Conservation (phyloP, 2,888 invertebrate species). For the Lithophane socia region DNA sequence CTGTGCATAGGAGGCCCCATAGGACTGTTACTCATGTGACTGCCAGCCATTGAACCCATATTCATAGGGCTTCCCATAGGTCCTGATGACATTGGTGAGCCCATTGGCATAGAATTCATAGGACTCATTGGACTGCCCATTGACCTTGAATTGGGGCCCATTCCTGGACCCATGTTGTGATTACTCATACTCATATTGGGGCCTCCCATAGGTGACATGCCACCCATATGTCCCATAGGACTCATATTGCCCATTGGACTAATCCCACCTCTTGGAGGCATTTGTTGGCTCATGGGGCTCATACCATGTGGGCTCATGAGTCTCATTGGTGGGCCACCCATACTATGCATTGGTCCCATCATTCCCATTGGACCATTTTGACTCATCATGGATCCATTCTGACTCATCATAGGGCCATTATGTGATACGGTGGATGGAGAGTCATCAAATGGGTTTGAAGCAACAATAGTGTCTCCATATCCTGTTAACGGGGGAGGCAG, state of each 20-base stretch:
- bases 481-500: constrained; percentile 96
- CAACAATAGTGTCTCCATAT: constrained; percentile 98
- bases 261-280: constrained; percentile 91
- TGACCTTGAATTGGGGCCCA: constrained; percentile 90
- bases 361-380: constrained; percentile 93
- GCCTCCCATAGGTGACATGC: constrained; percentile 93
- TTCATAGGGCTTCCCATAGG: constrained; percentile 94
- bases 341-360: constrained; percentile 91
- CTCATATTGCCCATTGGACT: constrained; percentile 94
- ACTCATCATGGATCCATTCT: constrained; percentile 92
- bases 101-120: constrained; percentile 93
- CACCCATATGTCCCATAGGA: constrained; percentile 92
- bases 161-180: constrained; percentile 91
- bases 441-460: constrained; percentile 98
- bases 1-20: constrained; percentile 95
- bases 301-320: constrained; percentile 92
- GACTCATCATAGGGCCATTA: constrained; percentile 91
- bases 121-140: constrained; percentile 94
- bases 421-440: constrained; percentile 92
- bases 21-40: constrained; percentile 93
- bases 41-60: constrained; percentile 91
- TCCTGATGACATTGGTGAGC: constrained; percentile 93
- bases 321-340: constrained; percentile 92
- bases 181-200: constrained; percentile 92
- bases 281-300: constrained; percentile 92